Percentiles rank a stretch among this genome's conserved stretches.
These are phyloP conservation scores for Probosciger aterrimus DNA, from an alignment of 2,113 vertebrate genomes.

Conservation along the genomic window DNA sequence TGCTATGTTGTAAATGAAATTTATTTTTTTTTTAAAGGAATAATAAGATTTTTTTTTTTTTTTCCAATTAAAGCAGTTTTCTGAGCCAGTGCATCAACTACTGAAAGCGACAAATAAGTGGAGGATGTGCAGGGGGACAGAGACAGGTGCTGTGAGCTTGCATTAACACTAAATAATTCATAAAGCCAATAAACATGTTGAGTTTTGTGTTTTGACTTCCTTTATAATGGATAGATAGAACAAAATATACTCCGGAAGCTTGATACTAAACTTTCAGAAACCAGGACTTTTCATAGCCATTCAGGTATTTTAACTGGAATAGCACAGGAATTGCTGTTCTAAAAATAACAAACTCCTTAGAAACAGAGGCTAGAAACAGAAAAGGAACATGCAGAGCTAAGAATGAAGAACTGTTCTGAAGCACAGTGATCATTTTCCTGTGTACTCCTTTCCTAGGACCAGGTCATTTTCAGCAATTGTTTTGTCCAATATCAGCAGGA, in stretches of 20 bases:
- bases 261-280: not conserved
- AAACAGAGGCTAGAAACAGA: not conserved
- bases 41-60: not conserved
- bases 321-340: not conserved
- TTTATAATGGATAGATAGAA: not conserved
- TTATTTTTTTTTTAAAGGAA: not conserved
- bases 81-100: not conserved
- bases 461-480: not conserved
- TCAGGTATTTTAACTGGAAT: not conserved
- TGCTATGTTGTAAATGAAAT: not conserved
- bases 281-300: not conserved
- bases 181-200: rapidly evolving
- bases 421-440: not conserved
- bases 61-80: not conserved
- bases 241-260: not conserved
- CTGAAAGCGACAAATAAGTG: not conserved
- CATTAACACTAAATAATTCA: not conserved
- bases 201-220: not conserved
- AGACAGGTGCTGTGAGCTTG: not conserved
- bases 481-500: not conserved
- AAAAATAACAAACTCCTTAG: not conserved
- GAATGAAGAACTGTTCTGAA: not conserved
- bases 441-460: not conserved
- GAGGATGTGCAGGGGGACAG: not conserved
- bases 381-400: not conserved